Conservation (phyloP, 2,113 vertebrate genomes). For the Clupea harengus region DNA sequence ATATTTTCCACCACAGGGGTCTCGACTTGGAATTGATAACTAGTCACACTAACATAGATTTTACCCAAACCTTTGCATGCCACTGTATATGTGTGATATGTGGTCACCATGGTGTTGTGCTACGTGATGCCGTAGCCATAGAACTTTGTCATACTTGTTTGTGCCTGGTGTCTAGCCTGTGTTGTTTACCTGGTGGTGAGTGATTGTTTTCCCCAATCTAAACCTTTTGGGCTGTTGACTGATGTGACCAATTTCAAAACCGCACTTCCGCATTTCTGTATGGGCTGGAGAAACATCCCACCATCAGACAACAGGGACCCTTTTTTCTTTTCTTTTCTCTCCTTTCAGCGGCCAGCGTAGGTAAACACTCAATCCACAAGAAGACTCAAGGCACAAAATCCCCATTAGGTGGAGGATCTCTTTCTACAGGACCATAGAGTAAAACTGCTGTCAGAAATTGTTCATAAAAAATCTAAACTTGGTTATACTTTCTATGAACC, state of each 20-base stretch:
- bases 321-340: not conserved
- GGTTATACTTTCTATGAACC: not conserved
- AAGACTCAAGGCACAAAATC: not conserved
- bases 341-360: not conserved
- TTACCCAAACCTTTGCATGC: no score
- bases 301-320: not conserved
- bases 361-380: not conserved
- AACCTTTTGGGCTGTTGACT: not conserved
- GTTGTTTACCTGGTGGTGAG: slow-evolving; percentile 5
- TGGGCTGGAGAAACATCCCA: not conserved
- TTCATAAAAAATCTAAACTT: not conserved
- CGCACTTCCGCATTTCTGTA: no score
- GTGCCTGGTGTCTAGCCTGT: not conserved
- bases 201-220: slow-evolving; percentile 9
- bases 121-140: not conserved
- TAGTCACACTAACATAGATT: no score
- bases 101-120: not conserved
- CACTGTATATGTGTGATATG: no score
- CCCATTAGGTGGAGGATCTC: not conserved
- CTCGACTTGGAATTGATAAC: no score
- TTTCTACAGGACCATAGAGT: not conserved
- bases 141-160: not conserved
- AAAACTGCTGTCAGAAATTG: not conserved
- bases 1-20: no score
- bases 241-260: not conserved